phyloP scores from a whole-genome alignment of 2,797 vertebrate species.

The Anguilla pacifica region DNA sequence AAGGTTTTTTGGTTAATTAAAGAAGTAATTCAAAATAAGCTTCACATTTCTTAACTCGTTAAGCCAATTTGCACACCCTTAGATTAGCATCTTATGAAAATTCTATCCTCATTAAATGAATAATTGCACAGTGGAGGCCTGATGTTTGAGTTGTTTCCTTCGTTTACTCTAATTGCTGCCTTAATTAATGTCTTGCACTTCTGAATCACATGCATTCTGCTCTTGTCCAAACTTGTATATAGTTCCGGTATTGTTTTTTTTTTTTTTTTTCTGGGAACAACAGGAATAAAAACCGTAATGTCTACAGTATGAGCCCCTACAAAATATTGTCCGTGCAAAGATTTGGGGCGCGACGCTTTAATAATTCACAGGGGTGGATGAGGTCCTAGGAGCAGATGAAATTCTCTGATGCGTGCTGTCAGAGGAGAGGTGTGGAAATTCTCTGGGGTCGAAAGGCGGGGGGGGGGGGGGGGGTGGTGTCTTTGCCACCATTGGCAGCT shows the following conservation, averaged over 20 bases:
- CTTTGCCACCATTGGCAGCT: not conserved
- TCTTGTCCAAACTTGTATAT: not conserved
- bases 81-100: conserved; percentile 12
- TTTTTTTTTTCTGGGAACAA: not conserved
- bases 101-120: conserved; percentile 4
- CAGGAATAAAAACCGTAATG: not conserved
- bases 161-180: conserved; percentile 13
- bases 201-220: conserved; percentile 16
- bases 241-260: not conserved
- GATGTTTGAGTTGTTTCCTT: conserved; percentile 23
- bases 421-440: not conserved
- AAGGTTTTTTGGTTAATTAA: not conserved
- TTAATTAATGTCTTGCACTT: conserved; percentile 21
- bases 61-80: not conserved
- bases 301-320: not conserved
- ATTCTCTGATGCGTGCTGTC: not conserved
- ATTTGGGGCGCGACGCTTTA: not conserved
- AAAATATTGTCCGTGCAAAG: not conserved
- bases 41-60: conserved; percentile 5
- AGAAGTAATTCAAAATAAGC: not conserved
- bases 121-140: conserved; percentile 11
- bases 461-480: not conserved
- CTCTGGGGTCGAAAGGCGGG: not conserved
- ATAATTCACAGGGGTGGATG: not conserved
- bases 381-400: not conserved